Base-by-base conservation (phyloP, 1,140 invertebrate species). In the Hirudo medicinalis region DNA sequence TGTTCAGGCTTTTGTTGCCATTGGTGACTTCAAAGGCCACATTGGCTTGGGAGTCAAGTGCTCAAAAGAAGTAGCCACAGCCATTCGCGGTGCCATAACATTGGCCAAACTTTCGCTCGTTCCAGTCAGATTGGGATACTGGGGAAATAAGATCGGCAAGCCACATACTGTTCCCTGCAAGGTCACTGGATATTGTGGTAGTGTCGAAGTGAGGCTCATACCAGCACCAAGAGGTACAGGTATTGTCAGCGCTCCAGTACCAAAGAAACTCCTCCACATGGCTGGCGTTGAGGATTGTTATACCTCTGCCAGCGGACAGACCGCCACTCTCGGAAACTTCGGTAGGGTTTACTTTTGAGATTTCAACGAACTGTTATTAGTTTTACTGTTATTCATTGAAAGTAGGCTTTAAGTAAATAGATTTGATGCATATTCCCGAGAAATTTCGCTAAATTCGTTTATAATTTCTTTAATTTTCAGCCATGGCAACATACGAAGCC, bases 141-240 rank as follows among this genome's bases (percentile, higher is more conserved):
- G 97, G 97, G 86, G 97, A 83, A 99, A 99, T 86, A 99, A 98
- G 85, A 97, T 99, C 81, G 97, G 95, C 80, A 93, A 94, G 78
- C 96, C 96, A 29, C 97, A 99, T 78, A 99, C 97, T 32, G 96
- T 99, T 36, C 97, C 97, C 68, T 99, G 95, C 88, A 99, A 99
- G 87, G 91, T 91, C 77, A 98, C 94, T 76, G 97, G 97, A 54
- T 99, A 99, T 81, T 99, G 97, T 85, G 97, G 96, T 78, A 98
- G 94, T 69, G 95, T 99, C n/a, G 88, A 92, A 49, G 95, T 88
- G 70, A 87, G 96, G 77, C 83, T 99, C 71, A 99, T 99, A 79
- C 97, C 97, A 70, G 97, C 96, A 70, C 97, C 97, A 49, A 90
- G 97, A 86, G 96, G 97, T 87, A 99, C 97, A 76, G 97, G 97